A percentile compares a stretch with the other conserved stretches of the same genome.
Evolutionary conservation across 2,797 vertebrate species (phyloP).

Genomic region (Anguilla anguilla): DNA sequence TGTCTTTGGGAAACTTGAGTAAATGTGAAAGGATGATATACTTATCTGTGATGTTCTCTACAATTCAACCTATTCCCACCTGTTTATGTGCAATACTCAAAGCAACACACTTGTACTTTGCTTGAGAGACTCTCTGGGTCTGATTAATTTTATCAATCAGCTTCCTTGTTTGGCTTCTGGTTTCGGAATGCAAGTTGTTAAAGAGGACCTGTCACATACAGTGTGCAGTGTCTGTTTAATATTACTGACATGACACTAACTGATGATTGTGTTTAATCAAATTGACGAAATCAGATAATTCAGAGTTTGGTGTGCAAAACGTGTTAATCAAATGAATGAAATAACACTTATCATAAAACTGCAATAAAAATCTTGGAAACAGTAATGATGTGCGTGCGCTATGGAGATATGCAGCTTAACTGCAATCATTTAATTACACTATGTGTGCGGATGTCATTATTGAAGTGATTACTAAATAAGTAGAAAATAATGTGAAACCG

Average conservation of each 20-base stretch:
- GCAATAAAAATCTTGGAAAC: not conserved
- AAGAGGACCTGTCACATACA: not conserved
- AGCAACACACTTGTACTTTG: not conserved
- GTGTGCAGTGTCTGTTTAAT: not conserved
- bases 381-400: not conserved
- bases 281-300: not conserved
- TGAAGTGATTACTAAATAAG: not conserved
- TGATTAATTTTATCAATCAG: not conserved
- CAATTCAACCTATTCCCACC: too few relatives aligned
- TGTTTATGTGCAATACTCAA: too few relatives aligned
- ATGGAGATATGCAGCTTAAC: not conserved
- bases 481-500: not conserved
- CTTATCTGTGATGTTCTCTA: not conserved
- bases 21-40: not conserved
- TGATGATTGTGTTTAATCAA: not conserved
- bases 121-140: too few relatives aligned
- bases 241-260: not conserved
- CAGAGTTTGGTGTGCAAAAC: not conserved
- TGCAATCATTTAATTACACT: not conserved
- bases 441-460: not conserved
- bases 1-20: not conserved
- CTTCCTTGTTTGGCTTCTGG: not conserved
- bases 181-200: not conserved
- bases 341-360: not conserved
- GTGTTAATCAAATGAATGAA: not conserved